Percentiles rank a stretch among this genome's conserved stretches.
phyloP scores from a whole-genome alignment of 2,797 vertebrate genomes.

The Euphonia xanthogaster region DNA sequence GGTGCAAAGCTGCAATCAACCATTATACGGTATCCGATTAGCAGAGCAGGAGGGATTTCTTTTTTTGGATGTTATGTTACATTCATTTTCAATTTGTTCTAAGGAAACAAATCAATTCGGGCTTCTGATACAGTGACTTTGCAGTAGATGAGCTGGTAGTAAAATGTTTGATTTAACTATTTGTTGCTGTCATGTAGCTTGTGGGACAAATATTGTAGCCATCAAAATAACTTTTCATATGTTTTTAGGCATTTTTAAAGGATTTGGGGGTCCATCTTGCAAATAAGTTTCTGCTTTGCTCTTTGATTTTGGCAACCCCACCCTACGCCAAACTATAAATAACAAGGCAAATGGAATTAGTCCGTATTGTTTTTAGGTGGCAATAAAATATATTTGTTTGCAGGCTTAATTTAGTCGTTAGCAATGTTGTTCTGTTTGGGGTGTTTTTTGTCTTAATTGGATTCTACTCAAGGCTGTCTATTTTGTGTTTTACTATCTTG shows the following conservation, averaged over 20 bases:
- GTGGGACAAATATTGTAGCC: constrained; percentile 57
- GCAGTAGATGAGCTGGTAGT: constrained; percentile 78
- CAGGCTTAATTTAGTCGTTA: constrained; percentile 70
- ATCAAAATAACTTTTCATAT: constrained; percentile 68
- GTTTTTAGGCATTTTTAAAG: constrained; percentile 65
- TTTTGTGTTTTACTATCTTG: constrained; percentile 68
- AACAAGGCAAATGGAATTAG: constrained; percentile 52
- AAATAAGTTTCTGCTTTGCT: constrained; percentile 70
- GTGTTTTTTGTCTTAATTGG: constrained; percentile 68
- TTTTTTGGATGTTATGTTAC: constrained; percentile 68
- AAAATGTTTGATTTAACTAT: constrained; percentile 79
- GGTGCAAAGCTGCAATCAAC: constrained; percentile 73
- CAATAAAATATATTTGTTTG: constrained; percentile 63
- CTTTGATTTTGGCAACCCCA: constrained; percentile 60
- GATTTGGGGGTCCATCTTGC: constrained; percentile 56
- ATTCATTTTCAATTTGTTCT: constrained; percentile 79
- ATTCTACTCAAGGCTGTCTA: constrained; percentile 63
- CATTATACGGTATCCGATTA: constrained; percentile 73
- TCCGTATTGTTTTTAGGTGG: constrained; percentile 41
- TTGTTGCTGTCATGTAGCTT: constrained; percentile 69
- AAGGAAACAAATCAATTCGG: constrained; percentile 80
- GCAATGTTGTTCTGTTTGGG: constrained; percentile 34
- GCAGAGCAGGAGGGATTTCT: constrained; percentile 63
- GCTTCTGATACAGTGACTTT: constrained; percentile 82
- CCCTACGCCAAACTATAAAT: constrained; percentile 60